phyloP scores from a whole-genome alignment of 1,140 invertebrate genomes.

The Cherax destructor region DNA sequence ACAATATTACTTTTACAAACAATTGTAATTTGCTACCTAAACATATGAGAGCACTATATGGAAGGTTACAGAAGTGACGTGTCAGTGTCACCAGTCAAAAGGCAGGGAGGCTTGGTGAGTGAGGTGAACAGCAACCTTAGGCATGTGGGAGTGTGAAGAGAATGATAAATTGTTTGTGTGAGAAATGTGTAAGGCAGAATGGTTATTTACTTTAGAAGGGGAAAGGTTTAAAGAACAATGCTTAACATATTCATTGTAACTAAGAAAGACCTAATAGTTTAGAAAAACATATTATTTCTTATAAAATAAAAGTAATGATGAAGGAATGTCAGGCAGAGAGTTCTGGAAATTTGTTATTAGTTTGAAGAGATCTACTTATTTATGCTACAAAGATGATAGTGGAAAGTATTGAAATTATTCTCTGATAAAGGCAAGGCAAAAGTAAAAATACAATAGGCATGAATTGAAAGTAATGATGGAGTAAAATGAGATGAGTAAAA shows the following conservation, averaged over 20 bases:
- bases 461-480: background rate
- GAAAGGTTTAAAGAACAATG: constrained; percentile 14
- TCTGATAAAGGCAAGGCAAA: background rate
- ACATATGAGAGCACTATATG: constrained; percentile 69
- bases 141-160: constrained; percentile 44
- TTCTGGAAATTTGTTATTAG: background rate
- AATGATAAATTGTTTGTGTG: constrained; percentile 35
- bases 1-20: constrained; percentile 71
- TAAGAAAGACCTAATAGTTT: background rate
- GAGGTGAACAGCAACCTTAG: constrained; percentile 19
- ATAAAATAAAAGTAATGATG: background rate
- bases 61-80: constrained; percentile 61
- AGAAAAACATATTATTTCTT: background rate
- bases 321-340: background rate
- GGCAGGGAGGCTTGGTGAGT: constrained; percentile 56
- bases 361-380: background rate
- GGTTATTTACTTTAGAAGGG: constrained; percentile 45
- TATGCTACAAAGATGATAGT: background rate
- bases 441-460: background rate
- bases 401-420: background rate
- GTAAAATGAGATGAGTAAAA: background rate
- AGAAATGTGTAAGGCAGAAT: constrained; percentile 63
- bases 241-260: constrained; percentile 8
- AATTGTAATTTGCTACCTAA: constrained; percentile 65
- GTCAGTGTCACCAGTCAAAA: constrained; percentile 57